These are phyloP conservation scores for Apostichopus californicus DNA, from an alignment of 35 echinoderm and acorn worm genomes.

Conservation along the genomic window DNA sequence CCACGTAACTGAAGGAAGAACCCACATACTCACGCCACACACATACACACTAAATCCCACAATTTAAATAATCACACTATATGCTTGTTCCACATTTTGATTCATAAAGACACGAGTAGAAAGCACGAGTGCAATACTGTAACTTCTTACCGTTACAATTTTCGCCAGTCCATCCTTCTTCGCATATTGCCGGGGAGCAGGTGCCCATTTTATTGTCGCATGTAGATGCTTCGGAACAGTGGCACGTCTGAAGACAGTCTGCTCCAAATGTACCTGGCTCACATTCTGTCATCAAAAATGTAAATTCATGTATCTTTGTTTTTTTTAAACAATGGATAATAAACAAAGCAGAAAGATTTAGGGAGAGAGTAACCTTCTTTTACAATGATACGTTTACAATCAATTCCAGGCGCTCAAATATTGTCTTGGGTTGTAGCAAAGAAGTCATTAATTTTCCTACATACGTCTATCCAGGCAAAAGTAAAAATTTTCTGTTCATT, in stretches of 20 bases:
- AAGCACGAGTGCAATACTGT: too few relatives aligned
- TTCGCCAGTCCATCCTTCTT: slow-evolving; percentile 16
- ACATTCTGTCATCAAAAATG: not conserved
- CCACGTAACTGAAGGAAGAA: too few relatives aligned
- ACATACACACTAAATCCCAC: not conserved
- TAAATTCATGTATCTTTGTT: too few relatives aligned
- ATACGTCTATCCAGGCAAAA: too few relatives aligned
- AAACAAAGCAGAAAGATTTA: too few relatives aligned
- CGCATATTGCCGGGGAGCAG: not conserved
- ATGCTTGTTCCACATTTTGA: not conserved
- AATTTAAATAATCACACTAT: not conserved
- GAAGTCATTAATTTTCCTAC: too few relatives aligned
- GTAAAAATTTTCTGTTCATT: too few relatives aligned
- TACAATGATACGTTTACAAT: too few relatives aligned
- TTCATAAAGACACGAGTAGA: not conserved
- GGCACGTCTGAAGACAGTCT: slow-evolving; percentile 9
- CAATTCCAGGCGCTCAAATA: too few relatives aligned
- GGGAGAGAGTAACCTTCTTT: too few relatives aligned
- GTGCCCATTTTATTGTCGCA: slow-evolving; percentile 7
- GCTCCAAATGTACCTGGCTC: slow-evolving; percentile 11
- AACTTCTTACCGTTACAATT: slow-evolving; percentile 3
- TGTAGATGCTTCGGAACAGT: not conserved
- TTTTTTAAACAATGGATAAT: too few relatives aligned
- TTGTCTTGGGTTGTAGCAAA: too few relatives aligned
- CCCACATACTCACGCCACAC: not conserved